phyloP scores from a whole-genome alignment of 1,140 invertebrate genomes.

The Neomicropteryx cornuta region DNA sequence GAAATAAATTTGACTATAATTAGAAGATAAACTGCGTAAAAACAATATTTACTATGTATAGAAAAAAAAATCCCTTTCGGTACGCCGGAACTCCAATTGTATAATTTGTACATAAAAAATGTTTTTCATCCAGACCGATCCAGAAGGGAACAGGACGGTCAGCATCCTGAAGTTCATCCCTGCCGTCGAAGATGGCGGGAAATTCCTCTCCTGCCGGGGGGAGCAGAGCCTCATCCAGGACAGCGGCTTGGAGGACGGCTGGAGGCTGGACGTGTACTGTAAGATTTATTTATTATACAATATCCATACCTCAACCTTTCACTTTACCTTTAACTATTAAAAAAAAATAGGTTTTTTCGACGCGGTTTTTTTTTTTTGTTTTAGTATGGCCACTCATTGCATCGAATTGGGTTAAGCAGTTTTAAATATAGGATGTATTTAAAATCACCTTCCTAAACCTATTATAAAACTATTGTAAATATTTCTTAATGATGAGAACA shows the following conservation, averaged over 20 bases:
- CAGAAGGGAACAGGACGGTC: slow-evolving; percentile 55
- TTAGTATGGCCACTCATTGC: no score
- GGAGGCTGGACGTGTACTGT: slow-evolving; percentile 63
- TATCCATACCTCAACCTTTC: neutral
- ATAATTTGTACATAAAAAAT: neutral
- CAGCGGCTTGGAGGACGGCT: slow-evolving; percentile 50
- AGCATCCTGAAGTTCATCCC: slow-evolving; percentile 57
- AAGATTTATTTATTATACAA: no score
- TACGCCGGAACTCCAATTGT: no score
- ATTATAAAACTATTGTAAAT: no score
- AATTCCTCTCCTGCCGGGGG: slow-evolving; percentile 54
- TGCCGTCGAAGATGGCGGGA: slow-evolving; percentile 56
- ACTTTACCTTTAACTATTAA: neutral
- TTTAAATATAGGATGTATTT: no score
- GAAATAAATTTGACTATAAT: no score
- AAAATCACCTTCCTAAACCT: no score
- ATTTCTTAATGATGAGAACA: no score
- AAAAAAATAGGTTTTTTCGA: neutral
- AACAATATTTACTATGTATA: no score
- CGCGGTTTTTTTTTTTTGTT: neutral
- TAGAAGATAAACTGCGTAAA: no score
- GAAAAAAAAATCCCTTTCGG: no score
- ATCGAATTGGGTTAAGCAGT: no score
- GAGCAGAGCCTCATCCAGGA: slow-evolving; percentile 50
- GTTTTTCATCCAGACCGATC: slow-evolving; percentile 38